These are phyloP conservation scores for Spongia lamella DNA, from an alignment of 37 sponge, comb jelly and placozoan species.

Conservation along the genomic window DNA sequence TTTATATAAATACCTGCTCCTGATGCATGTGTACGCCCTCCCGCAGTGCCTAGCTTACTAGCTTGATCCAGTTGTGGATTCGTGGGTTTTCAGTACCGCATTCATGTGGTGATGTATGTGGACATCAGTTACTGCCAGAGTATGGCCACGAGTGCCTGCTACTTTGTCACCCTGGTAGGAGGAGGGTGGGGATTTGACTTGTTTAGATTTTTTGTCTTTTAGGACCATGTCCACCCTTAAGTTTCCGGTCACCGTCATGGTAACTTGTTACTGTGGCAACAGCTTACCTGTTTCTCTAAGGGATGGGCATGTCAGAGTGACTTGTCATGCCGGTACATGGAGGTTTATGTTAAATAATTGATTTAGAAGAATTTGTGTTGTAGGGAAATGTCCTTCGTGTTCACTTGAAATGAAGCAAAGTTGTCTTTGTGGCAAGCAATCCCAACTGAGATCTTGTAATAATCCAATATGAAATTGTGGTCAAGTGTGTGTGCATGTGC, in stretches of 20 bases:
- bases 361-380: too few species aligned
- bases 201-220: conserved; percentile 7
- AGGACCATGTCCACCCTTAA: conserved; percentile 95
- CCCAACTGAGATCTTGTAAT: conserved; percentile 41
- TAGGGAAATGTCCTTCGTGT: conserved; percentile 79
- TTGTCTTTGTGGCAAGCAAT: conserved; percentile 82
- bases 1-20: too few species aligned
- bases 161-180: conserved; percentile 92
- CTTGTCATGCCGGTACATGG: conserved; percentile 79
- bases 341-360: too few species aligned
- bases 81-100: conserved; percentile 92
- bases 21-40: too few species aligned
- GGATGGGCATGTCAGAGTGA: conserved; percentile 86
- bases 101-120: conserved; percentile 94
- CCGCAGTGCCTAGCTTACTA: too few species aligned
- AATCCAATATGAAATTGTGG: conserved; percentile 73
- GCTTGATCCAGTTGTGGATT: conserved; percentile 80
- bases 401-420: conserved; percentile 17
- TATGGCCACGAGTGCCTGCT: conserved; percentile 87
- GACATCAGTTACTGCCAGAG: conserved; percentile 51
- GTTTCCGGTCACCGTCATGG: conserved; percentile 71
- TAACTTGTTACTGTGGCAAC: conserved; percentile 79
- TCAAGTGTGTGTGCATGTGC: conserved; percentile 62
- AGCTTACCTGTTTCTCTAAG: conserved; percentile 46
- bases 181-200: not conserved